Base-by-base conservation (phyloP, 1,140 invertebrate species). In the Dryas iulia region DNA sequence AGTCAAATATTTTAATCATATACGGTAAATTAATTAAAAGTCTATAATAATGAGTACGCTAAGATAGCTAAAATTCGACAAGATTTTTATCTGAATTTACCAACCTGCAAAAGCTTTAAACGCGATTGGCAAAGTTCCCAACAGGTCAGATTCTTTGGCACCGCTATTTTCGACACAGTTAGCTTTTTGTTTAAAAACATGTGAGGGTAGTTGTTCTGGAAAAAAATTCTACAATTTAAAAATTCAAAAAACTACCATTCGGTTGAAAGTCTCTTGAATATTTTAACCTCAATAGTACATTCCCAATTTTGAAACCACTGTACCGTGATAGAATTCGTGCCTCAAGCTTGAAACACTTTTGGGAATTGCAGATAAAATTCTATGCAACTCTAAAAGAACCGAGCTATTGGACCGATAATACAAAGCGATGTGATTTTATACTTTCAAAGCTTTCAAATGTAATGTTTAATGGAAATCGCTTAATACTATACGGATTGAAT, bases 111-210 rank as follows among this genome's bases (percentile, higher is more conserved):
- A 47, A 56, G 53, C 24, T 26, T 56, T 24, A 31, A 59, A 69
- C 23, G 61, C 30, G 28, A 64, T 69, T 69, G 67, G 67, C 67
- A 69, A 52, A 52, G 31, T 53, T 69, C 67, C 67, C 53, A 69
- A 33, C 59, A 64, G 67, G 67, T 69, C 67, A 64, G 26, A 60
- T 69, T 69, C 54, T 56, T 69, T 69, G 67, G 60, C 67, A 64
- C 59, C 61, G 60, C 62, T 64, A 47, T 39, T 59, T 63, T 61
- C 24, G 58, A 60, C 28, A 57, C 66, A 21, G 56, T 64, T 69
- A 64, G 58, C 67, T 25, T 47, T 47, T 57, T 53, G 54, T 54
- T 65, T 64, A 59, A 69, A 69, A 63, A 58, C 35, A 69, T 69
- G 21, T 24, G 39, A 59, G 58, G 56, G 31, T 35, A 69, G 33